Evolutionary conservation across 1,140 invertebrate genomes (phyloP), one percentile per base, ranked within the genome.

Genomic region (Drosophila parvula): DNA sequence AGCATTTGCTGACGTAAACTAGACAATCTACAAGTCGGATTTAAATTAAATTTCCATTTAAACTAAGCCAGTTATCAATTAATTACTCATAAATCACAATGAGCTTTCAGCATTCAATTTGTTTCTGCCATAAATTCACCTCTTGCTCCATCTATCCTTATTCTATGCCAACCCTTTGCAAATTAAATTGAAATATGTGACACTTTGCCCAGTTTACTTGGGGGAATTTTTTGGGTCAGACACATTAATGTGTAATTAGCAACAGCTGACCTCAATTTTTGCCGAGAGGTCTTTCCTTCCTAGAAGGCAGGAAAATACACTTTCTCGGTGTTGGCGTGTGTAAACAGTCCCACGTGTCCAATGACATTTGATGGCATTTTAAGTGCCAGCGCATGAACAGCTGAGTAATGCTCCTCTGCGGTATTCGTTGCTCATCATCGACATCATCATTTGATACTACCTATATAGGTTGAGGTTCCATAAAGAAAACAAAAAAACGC

Each of bases 311-410:
- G 65, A 36, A 71, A 71, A 45, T 38, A 55, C 47, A 36, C 65
- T 58, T 30, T 45, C 50, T 56, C 43, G 36, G 32, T 27, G n/a
- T 5, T 16, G 65, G 44, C n/a, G 34, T 68, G 34, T 68, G 48
- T 18, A 64, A 48, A 55, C 45, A 78, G 64, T 74, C 83, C 77
- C 83, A 71, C 45, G 77, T 78, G 79, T 58, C 73, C 74, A 73
- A 88, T 89, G 77, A 57, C 75, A 78, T 83, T 89, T 88, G 74
- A 88, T 88, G 83, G 68, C 44, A 73, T 89, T 88, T 88, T 83
- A 89, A 88, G 80, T 83, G 80, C 61, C 69, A 82, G 40, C 76
- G 53, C 70, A 74, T 63, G 62, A 77, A 62, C 48, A 67, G 80
- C 76, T 71, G 80, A 75, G 64, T 79, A 79, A 79, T 75, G 74